phyloP scores from a whole-genome alignment of 2,797 vertebrate genomes.

The Mergus octosetaceus region DNA sequence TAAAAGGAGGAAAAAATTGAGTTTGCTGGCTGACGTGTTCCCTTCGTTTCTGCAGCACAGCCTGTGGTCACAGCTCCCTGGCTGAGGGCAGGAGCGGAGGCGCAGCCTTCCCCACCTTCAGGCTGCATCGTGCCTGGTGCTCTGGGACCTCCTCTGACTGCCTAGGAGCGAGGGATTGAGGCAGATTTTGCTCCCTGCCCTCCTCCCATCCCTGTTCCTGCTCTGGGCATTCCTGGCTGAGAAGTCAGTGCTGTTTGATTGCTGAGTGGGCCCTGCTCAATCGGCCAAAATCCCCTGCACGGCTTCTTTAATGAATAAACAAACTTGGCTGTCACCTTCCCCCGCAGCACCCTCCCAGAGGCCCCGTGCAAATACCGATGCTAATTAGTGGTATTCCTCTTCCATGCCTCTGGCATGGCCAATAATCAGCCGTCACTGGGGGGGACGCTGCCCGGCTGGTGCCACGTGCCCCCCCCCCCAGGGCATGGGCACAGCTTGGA shows the following conservation, averaged over 20 bases:
- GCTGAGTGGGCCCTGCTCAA: neutral
- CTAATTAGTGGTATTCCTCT: conserved; percentile 17
- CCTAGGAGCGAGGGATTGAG: fast-evolving
- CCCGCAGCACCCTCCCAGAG: conserved; percentile 4
- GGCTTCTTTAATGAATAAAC: conserved; percentile 43
- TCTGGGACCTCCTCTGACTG: neutral
- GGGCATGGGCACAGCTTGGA: neutral
- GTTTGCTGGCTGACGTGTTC: neutral
- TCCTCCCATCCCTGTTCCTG: neutral
- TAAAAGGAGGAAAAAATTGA: fast-evolving
- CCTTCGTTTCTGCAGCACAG: neutral
- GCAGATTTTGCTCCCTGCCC: neutral
- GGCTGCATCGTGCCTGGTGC: fast-evolving
- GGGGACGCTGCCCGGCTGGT: neutral
- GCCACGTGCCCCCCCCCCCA: neutral
- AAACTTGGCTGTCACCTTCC: neutral
- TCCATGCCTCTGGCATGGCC: neutral
- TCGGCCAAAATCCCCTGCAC: neutral
- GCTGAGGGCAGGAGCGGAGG: neutral
- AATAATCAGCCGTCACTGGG: neutral
- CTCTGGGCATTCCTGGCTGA: fast-evolving
- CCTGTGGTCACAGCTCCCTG: neutral
- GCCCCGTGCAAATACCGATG: conserved; percentile 27
- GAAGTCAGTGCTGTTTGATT: neutral
- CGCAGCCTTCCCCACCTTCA: neutral